These are phyloP conservation scores for Galeruca laticollis DNA, from an alignment of 2,888 invertebrate genomes.

Conservation along the genomic window DNA sequence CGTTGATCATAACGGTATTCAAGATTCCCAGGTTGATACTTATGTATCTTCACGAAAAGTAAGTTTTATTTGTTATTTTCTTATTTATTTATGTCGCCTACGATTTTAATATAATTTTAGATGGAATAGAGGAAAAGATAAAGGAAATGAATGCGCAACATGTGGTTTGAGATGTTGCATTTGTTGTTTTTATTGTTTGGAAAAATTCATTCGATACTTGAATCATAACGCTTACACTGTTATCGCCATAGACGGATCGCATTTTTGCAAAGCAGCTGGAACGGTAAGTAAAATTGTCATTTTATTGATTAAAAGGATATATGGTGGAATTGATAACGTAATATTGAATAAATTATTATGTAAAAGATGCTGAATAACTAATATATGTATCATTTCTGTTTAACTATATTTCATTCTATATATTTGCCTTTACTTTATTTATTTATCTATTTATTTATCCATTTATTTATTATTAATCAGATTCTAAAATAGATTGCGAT, in stretches of 20 bases:
- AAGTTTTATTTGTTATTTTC: conserved; percentile 17
- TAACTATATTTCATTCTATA: too few species aligned
- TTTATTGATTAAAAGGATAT: too few species aligned
- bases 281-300: conserved; percentile 72
- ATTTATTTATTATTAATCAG: too few species aligned
- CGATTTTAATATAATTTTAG: conserved; percentile 65
- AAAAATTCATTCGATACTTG: conserved; percentile 90
- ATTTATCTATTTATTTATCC: too few species aligned
- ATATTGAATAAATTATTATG: too few species aligned
- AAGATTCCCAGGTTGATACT: conserved; percentile 91
- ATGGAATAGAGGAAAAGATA: conserved; percentile 76
- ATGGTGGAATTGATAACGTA: too few species aligned
- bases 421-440: too few species aligned
- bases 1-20: conserved; percentile 91
- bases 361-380: too few species aligned
- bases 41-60: conserved; percentile 88
- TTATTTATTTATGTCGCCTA: too few species aligned
- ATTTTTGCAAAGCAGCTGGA: conserved; percentile 91
- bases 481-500: too few species aligned
- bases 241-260: conserved; percentile 90
- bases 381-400: too few species aligned
- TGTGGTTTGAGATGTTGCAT: conserved; percentile 85
- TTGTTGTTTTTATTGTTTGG: conserved; percentile 91
- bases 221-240: conserved; percentile 97
- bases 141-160: conserved; percentile 80